Base-by-base conservation (phyloP, 2,888 invertebrate species). In the Lasioglossum villosulum region DNA sequence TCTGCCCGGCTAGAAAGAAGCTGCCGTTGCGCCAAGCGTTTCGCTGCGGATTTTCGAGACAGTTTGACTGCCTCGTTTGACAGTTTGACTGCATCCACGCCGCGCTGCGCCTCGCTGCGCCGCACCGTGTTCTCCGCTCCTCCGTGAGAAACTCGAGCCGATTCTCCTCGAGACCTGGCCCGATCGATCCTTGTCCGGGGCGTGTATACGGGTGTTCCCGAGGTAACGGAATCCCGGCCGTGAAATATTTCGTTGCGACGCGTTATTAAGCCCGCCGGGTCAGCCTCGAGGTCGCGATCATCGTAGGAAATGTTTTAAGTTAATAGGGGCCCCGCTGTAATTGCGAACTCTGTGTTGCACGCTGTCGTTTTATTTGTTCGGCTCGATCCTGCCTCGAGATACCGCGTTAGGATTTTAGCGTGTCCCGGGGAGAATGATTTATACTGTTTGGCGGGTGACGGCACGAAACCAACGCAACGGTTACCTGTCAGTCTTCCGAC, bases 131-230 rank as follows among this genome's bases (percentile, higher is more conserved):
- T 16, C 34, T 66, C 34, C 63, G 52, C 8, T 66, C 16, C 34
- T 68, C 30, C 88, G 75, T 80, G 86, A 84, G 84, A 85, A 85
- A 84, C 84, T 59, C 66, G 82, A 81, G 71, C 82, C 75, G n/a
- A 66, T 66, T 76, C 63, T 23, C 45, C 45, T 34, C 72, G 48
- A n/a, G 23, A 23, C 4, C 42, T 4, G 39, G 23, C 37, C 70
- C 39, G 59, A 81, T 80, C 75, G 80, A 76, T 80, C 82, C 68
- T 74, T 78, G 56, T 78, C n/a, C 16, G 66, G 66, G 56, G 30
- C 78, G 74, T 75, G 79, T 70, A 83, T 56, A 70, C 34, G 34
- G 84, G 79, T 84, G 84, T 83, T 75, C 79, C 84, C 34, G 75
- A 83, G 78, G 56, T 84, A 84, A 84, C 84, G 84, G 84, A 84